Conservation (phyloP, 2,888 invertebrate species). For the Xiphydria camelus region DNA sequence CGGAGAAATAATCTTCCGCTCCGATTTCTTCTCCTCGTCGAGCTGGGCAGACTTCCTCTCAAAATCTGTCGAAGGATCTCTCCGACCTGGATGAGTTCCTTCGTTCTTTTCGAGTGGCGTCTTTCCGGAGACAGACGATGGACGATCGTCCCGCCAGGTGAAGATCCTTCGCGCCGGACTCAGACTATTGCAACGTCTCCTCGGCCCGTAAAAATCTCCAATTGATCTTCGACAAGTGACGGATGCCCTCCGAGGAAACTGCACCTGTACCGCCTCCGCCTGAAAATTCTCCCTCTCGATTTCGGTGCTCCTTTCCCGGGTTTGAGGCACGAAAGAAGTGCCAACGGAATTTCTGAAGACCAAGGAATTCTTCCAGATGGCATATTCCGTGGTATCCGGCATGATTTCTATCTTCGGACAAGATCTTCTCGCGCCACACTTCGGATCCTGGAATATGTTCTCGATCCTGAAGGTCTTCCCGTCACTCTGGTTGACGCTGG, state of each 20-base stretch:
- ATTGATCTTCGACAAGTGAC: not conserved
- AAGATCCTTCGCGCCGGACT: slow-evolving; percentile 2
- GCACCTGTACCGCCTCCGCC: not conserved
- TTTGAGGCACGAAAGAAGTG: slow-evolving; percentile 33
- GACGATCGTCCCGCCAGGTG: too few species aligned
- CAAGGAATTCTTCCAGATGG: slow-evolving; percentile 30
- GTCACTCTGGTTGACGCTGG: slow-evolving; percentile 35
- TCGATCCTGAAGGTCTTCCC: slow-evolving; percentile 42
- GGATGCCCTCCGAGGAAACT: not conserved
- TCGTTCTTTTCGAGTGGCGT: not conserved
- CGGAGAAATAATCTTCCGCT: not conserved
- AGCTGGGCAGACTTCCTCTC: too few species aligned
- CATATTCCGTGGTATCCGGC: slow-evolving; percentile 18
- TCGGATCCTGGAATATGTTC: slow-evolving; percentile 42
- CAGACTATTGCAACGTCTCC: slow-evolving; percentile 17
- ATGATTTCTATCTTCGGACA: slow-evolving; percentile 21
- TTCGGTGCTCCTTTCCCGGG: slow-evolving; percentile 26
- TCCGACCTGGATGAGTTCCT: not conserved
- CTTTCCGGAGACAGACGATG: too few species aligned
- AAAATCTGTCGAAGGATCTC: too few species aligned
- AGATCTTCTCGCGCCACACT: slow-evolving; percentile 14
- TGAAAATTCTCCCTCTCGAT: slow-evolving; percentile 14
- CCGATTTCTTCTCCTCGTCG: not conserved
- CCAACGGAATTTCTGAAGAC: slow-evolving; percentile 41
- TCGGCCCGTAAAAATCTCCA: slow-evolving; percentile 15